Percentiles rank a stretch among this genome's conserved stretches.
These are phyloP conservation scores for Hydrotaea diabolus DNA, from an alignment of 2,888 invertebrate genomes.

Conservation along the genomic window DNA sequence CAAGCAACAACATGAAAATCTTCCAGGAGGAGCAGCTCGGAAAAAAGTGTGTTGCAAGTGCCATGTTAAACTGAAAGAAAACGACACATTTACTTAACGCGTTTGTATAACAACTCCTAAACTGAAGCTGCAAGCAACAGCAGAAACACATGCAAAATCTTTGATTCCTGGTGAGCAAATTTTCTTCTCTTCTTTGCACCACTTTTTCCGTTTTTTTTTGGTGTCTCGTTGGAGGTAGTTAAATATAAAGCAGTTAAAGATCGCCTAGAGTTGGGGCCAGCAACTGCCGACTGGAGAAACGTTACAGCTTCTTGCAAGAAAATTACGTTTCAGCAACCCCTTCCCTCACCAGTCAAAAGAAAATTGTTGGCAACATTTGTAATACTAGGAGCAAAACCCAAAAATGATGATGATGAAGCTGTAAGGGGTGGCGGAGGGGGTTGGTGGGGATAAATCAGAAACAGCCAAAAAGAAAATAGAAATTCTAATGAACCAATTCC, in stretches of 20 bases:
- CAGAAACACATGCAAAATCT: constrained; percentile 59
- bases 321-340: background rate
- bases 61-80: constrained; percentile 64
- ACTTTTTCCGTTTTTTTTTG: background rate
- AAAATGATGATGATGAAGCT: background rate
- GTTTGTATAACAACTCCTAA: constrained; percentile 42
- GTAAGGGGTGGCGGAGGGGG: constrained; percentile 23
- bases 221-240: constrained; percentile 30
- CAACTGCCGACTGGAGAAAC: background rate
- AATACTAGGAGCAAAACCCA: background rate
- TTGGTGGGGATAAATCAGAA: constrained; percentile 16
- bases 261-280: background rate
- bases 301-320: constrained; percentile 14
- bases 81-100: constrained; percentile 69
- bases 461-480: constrained; percentile 67
- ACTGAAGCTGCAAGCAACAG: constrained; percentile 30
- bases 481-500: constrained; percentile 80
- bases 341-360: background rate
- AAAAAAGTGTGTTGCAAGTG: constrained; percentile 67
- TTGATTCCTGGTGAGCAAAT: constrained; percentile 24
- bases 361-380: constrained; percentile 58
- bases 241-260: constrained; percentile 43
- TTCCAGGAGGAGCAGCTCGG: constrained; percentile 16
- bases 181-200: constrained; percentile 5
- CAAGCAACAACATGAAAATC: constrained; percentile 1